A percentile compares a stretch with the other conserved stretches of the same genome.
phyloP scores from a whole-genome alignment of 2,888 invertebrate genomes.

The Aphelenchoides bicaudatus region DNA sequence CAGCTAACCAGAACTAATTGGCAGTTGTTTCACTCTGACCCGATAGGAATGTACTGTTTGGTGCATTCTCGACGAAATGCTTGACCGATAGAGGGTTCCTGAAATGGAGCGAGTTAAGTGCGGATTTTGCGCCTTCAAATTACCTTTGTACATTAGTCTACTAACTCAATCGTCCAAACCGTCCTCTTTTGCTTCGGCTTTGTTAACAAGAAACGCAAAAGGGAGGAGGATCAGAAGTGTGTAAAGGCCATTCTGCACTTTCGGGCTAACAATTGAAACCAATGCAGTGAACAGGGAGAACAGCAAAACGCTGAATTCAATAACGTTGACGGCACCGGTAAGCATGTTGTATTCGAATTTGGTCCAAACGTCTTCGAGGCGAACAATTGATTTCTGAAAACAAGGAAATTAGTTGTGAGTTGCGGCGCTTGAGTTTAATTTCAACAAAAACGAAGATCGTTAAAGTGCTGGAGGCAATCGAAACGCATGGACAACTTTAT shows the following conservation, averaged over 20 bases:
- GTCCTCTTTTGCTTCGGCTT: conserved; percentile 18
- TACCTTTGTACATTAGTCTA: no score
- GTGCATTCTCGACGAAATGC: no score
- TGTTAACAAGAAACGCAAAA: conserved; percentile 15
- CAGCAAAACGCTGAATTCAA: conserved; percentile 27
- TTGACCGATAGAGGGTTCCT: no score
- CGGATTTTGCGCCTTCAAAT: no score
- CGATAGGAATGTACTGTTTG: no score
- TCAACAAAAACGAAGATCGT: not conserved
- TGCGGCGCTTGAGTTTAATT: not conserved
- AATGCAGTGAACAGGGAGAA: conserved; percentile 25
- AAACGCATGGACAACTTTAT: not conserved
- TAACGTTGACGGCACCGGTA: conserved; percentile 8
- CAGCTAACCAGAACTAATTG: no score
- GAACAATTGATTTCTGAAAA: conserved; percentile 7
- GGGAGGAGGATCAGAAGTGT: conserved; percentile 22
- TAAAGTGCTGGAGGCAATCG: not conserved
- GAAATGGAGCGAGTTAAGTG: no score
- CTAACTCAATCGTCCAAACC: conserved; percentile 10
- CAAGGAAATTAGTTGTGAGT: not conserved
- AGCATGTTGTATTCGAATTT: conserved; percentile 20
- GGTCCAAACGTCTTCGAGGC: no score
- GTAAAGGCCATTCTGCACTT: conserved; percentile 8
- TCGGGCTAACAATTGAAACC: conserved; percentile 27
- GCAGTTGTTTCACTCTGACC: no score